Base-by-base conservation (phyloP, 2,797 vertebrate genomes). In the Taeniopygia guttata region DNA sequence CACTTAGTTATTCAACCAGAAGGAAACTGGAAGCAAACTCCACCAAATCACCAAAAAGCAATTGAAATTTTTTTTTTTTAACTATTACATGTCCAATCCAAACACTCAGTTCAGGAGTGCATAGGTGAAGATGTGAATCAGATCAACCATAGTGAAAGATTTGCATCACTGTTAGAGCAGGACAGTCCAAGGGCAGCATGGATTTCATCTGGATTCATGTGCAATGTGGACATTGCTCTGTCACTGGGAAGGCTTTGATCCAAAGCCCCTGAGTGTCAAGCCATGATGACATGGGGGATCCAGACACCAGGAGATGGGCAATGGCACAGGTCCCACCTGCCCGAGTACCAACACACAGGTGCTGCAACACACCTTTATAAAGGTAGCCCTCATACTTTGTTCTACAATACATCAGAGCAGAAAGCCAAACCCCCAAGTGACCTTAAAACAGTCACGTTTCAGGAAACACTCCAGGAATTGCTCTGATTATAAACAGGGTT, bases 291-390 rank as follows among this genome's bases (percentile, higher is more conserved):
- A 2, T 8, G 14, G 16, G 11, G n/a, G 16, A 83, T 69, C n/a
- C 29, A 48, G 55, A 48, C 13, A 10, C 43, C 7, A 6, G 34
- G 26, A 60, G 38, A 42, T 1, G 8, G 27, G 38, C 26, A 21
- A 11, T 42, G 46, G 21, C 43, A 42, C 25, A 25, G 45, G 36
- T 43, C 40, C 21, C 48, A 58, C n/a, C 43, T 66, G 46, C 42
- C 62, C 0, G 0, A 27, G 49, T 26, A 66, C 34, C 14, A 42
- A 46, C 7, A 2, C 19, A 56, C 25, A 16, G 38, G 1, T 51
- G 21, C 40, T 59, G 49, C 45, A 52, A 32, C 16, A 27, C 10
- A 52, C 1, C 5, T 19, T 30, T n/a, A 7, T 7, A 5, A 9
- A 69, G 45, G 19, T 1, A 63, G 59, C 40, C 78, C 34, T 52